Base-by-base conservation (phyloP, 1,140 invertebrate genomes). In the Linepithema humile region DNA sequence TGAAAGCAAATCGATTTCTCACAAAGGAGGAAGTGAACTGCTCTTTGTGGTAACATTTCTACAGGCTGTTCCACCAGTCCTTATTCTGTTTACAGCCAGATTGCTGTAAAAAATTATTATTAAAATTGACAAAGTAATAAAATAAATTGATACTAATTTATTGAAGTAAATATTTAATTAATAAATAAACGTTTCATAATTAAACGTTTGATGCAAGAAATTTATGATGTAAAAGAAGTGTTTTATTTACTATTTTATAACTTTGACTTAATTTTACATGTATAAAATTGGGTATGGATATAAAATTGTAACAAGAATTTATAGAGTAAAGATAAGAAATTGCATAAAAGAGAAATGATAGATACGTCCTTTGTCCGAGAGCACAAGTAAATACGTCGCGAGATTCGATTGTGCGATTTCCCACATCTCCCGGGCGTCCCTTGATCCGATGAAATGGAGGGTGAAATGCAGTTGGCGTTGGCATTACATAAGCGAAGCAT, bases 401-500 rank as follows among this genome's bases (percentile, higher is more conserved):
- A n/a, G n/a, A 35, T 26, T 20, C 9, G 3, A 74, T 35, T 23
- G 23, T 48, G 62, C 45, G 74, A 29, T 78, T 78, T 78, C 32
- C 65, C 43, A 10, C 53, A 78, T 78, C 20, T 20, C 1, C 26
- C 5, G 17, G 6, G 26, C 23, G 57, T 78, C 60, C 60, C 32
- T 67, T 78, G 32, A 65, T 29, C 57, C n/a, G 55, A 40, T 12
- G 45, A 85, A 87, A 69, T 82, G 75, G 43, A 75, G 82, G 85
- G 83, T 85, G 87, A 88, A 90, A 92, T 88, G 83, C 80, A 86
- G 75, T 50, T 20, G 53, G 23, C 15, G 38, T 85, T 38, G 17
- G 57, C 29, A 72, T 92, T 92, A 91, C 88, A 90, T 91, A 92
- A 92, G 84, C 72, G 65, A 87, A 17, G 85, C 85, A 83, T 74